Conservation (phyloP, 2,888 invertebrate genomes). For the Dasysyrphus tricinctus region DNA sequence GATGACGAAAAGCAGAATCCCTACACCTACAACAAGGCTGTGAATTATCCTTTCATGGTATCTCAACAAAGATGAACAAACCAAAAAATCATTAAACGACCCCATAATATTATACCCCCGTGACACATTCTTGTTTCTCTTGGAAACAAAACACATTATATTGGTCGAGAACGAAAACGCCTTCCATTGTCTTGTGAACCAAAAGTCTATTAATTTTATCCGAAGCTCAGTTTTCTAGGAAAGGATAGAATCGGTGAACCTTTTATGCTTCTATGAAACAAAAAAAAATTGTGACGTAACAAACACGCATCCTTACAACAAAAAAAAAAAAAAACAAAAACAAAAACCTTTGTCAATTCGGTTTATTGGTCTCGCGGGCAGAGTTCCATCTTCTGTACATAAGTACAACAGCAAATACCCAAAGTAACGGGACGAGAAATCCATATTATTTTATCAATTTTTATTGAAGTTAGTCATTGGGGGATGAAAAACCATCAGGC, state of each 20-base stretch:
- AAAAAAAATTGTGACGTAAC: not conserved
- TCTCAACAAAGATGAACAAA: constrained; percentile 22
- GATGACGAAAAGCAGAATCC: constrained; percentile 28
- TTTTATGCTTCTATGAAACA: not conserved
- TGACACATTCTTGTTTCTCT: not conserved
- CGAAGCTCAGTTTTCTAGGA: not conserved
- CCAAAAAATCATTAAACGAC: constrained; percentile 60
- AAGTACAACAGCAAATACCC: constrained; percentile 20
- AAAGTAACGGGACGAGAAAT: constrained; percentile 11
- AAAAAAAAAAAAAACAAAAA: not conserved
- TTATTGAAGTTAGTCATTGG: constrained; percentile 24
- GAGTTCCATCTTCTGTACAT: constrained; percentile 52
- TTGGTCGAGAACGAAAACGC: constrained; percentile 31
- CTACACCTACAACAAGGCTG: not conserved
- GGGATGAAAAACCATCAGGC: constrained; percentile 25
- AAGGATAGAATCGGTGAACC: not conserved
- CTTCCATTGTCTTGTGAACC: constrained; percentile 2
- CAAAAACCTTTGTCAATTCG: constrained; percentile 62
- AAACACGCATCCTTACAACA: not conserved
- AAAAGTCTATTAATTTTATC: constrained; percentile 70
- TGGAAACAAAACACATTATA: not conserved
- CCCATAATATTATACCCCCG: constrained; percentile 13
- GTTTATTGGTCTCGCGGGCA: constrained; percentile 72
- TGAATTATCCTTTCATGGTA: constrained; percentile 36
- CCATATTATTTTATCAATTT: constrained; percentile 72